Percentiles rank a stretch among this genome's conserved stretches.
Conservation (phyloP, 2,888 invertebrate genomes). For the Coenonympha arcania region DNA sequence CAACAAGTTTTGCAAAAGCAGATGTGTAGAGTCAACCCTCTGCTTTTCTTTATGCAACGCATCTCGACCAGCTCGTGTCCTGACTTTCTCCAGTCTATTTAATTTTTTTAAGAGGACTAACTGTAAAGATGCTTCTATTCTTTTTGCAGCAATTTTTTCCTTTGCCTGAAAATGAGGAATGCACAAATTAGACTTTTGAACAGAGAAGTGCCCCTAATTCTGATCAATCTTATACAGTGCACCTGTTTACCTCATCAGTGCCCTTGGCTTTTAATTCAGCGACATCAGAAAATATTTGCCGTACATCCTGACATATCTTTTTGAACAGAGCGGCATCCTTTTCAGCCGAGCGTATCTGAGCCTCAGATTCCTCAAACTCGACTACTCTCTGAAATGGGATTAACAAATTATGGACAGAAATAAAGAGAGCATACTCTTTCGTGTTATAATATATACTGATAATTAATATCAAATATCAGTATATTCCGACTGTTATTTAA, state of each 20-base stretch:
- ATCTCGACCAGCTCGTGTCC: constrained; percentile 87
- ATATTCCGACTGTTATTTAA: too few species aligned
- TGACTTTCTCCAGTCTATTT: constrained; percentile 91
- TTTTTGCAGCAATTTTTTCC: constrained; percentile 78
- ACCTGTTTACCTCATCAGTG: constrained; percentile 65
- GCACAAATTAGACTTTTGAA: neutral
- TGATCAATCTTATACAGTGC: neutral
- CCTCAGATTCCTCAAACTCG: constrained; percentile 83
- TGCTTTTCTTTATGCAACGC: constrained; percentile 87
- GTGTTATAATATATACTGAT: too few species aligned
- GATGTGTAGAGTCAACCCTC: constrained; percentile 89
- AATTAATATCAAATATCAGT: too few species aligned
- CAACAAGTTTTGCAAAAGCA: constrained; percentile 92
- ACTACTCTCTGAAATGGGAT: constrained; percentile 77
- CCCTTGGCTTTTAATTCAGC: constrained; percentile 76
- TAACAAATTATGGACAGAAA: constrained; percentile 10
- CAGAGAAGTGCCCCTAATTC: neutral
- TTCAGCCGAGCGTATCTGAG: constrained; percentile 76
- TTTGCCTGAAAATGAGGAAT: constrained; percentile 60
- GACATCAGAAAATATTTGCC: constrained; percentile 79
- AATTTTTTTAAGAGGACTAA: constrained; percentile 90
- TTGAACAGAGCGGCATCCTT: constrained; percentile 80
- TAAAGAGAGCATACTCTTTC: too few species aligned
- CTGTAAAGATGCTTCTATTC: constrained; percentile 81
- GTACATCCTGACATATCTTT: constrained; percentile 80